Conservation (phyloP, 2,797 vertebrate species). For the Sandelia bainsii region DNA sequence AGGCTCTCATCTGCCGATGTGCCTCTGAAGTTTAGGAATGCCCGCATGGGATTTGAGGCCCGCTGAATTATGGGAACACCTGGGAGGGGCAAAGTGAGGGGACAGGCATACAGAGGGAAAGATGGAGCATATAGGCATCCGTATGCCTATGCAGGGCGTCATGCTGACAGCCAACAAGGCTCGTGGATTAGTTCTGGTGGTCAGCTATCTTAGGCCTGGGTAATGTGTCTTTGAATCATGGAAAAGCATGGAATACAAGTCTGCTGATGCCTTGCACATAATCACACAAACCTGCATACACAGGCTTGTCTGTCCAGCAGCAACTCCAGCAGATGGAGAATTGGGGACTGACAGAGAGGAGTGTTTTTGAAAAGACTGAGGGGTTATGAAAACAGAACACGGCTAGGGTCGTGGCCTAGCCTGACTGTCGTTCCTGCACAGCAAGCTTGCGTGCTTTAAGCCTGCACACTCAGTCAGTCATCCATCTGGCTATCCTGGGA, state of each 20-base stretch:
- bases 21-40: constrained; percentile 82
- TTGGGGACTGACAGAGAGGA: constrained; percentile 22
- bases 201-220: constrained; percentile 48
- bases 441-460: constrained; percentile 62
- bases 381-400: constrained; percentile 76
- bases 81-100: constrained; percentile 62
- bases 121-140: constrained; percentile 19
- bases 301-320: constrained; percentile 11
- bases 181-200: constrained; percentile 69
- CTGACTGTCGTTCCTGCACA: constrained; percentile 60
- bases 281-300: constrained; percentile 12
- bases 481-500: constrained; percentile 28
- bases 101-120: not conserved
- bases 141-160: constrained; percentile 66
- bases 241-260: constrained; percentile 56
- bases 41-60: constrained; percentile 72
- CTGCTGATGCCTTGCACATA: constrained; percentile 9
- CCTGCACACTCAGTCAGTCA: constrained; percentile 39
- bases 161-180: constrained; percentile 71
- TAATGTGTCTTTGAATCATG: constrained; percentile 53
- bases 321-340: constrained; percentile 28
- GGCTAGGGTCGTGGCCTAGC: constrained; percentile 59
- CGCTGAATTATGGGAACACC: constrained; percentile 81
- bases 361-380: constrained; percentile 38
- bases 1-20: constrained; percentile 67